Conservation (phyloP, 1,140 invertebrate species). For the Conus ventricosus region DNA sequence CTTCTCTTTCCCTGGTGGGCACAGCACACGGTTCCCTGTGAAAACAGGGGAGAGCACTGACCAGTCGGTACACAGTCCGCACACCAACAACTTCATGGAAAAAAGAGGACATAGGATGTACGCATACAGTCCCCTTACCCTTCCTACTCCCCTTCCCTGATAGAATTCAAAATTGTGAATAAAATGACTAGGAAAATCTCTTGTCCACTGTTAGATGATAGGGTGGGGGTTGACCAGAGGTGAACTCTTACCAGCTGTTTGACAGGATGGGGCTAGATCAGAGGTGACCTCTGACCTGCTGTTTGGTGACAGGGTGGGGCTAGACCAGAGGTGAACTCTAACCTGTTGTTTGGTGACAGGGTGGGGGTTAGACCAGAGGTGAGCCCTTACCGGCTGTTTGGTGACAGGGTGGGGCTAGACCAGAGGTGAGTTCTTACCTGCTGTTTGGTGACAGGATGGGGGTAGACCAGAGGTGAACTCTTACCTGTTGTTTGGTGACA, state of each 20-base stretch:
- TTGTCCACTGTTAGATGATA: not conserved
- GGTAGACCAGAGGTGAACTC: slow-evolving; percentile 72
- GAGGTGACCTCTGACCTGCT: slow-evolving; percentile 71
- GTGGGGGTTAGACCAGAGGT: slow-evolving; percentile 75
- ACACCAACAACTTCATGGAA: too few species aligned
- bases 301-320: slow-evolving; percentile 63
- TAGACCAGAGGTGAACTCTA: slow-evolving; percentile 76
- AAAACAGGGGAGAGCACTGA: too few species aligned
- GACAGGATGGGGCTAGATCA: slow-evolving; percentile 73
- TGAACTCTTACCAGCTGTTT: slow-evolving; percentile 68
- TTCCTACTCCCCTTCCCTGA: too few species aligned
- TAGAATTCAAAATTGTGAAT: too few species aligned
- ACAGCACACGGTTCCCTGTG: too few species aligned
- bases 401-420: slow-evolving; percentile 73
- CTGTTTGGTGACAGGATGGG: slow-evolving; percentile 59
- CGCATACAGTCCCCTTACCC: too few species aligned
- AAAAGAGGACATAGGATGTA: too few species aligned
- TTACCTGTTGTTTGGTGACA: slow-evolving; percentile 48
- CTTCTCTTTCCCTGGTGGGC: too few species aligned
- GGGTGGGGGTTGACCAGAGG: slow-evolving; percentile 75
- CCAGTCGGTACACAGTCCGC: too few species aligned
- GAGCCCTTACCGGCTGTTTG: slow-evolving; percentile 63
- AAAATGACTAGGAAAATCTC: too few species aligned
- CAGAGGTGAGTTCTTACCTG: slow-evolving; percentile 56
- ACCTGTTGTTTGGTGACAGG: slow-evolving; percentile 56